A percentile compares a stretch with the other conserved stretches of the same genome.
Evolutionary conservation across 2,113 vertebrate genomes (phyloP).

Genomic region (Diadophis punctatus): DNA sequence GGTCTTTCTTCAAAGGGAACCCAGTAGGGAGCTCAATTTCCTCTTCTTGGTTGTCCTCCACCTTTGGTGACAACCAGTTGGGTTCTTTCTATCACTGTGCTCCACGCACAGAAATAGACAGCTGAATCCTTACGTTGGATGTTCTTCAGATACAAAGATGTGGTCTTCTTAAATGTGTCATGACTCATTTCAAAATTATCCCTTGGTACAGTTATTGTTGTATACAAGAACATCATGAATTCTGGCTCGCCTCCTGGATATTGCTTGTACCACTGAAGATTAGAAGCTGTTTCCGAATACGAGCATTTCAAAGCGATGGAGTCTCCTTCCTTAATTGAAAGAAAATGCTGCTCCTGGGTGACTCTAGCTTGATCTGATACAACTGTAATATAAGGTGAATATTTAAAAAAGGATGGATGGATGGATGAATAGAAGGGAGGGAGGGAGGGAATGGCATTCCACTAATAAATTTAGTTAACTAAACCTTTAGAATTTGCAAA

Average conservation of each 20-base stretch:
- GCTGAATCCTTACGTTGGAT: background rate
- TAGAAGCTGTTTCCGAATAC: background rate
- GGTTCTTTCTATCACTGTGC: background rate
- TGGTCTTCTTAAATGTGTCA: background rate
- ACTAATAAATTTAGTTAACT: too few species aligned
- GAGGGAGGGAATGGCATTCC: too few species aligned
- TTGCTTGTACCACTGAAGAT: background rate
- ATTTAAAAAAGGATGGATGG: background rate
- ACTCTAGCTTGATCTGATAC: background rate
- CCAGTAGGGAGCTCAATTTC: background rate
- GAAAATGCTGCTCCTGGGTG: background rate
- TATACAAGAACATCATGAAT: fast-evolving
- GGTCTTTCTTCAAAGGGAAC: background rate
- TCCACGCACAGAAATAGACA: background rate
- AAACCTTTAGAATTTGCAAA: too few species aligned
- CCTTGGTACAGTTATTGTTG: fast-evolving
- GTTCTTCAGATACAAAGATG: background rate
- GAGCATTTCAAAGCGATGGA: background rate
- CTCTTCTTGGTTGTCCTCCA: background rate
- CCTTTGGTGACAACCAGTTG: background rate
- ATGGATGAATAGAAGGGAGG: too few species aligned
- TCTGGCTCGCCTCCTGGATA: background rate
- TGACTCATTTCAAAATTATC: background rate
- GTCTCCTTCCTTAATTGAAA: background rate
- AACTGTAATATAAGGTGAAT: background rate